These are phyloP conservation scores for Palythoa grandiflora DNA, from an alignment of 92 coral and sea anemone genomes.

Conservation along the genomic window DNA sequence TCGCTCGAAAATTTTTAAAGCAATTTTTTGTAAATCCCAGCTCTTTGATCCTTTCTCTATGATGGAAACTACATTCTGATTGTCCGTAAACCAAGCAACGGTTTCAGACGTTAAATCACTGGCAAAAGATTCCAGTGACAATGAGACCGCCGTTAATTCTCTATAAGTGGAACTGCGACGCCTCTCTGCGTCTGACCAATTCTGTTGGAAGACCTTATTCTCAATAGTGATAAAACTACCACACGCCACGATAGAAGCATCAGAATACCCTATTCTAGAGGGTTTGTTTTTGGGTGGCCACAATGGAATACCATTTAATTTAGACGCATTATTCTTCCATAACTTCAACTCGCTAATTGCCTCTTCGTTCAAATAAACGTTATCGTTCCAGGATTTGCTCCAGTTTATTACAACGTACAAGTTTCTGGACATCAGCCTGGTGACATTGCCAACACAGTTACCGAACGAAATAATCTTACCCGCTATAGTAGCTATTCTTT, in stretches of 20 bases:
- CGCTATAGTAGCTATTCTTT: slow-evolving; percentile 43
- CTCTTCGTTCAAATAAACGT: slow-evolving; percentile 17
- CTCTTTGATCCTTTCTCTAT: slow-evolving; percentile 39
- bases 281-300: slow-evolving; percentile 40
- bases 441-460: slow-evolving; percentile 60
- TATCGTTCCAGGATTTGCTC: slow-evolving; percentile 45
- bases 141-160: slow-evolving; percentile 10
- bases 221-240: slow-evolving; percentile 32
- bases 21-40: slow-evolving; percentile 13
- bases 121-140: slow-evolving; percentile 25
- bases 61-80: slow-evolving; percentile 45
- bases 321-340: slow-evolving; percentile 20
- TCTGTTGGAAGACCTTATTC: slow-evolving; percentile 25
- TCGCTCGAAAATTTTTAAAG: background rate
- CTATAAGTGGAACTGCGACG: background rate
- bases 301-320: slow-evolving; percentile 33
- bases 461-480: slow-evolving; percentile 56
- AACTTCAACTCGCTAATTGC: slow-evolving; percentile 40
- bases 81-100: slow-evolving; percentile 58
- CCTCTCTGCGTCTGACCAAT: slow-evolving; percentile 32
- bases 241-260: slow-evolving; percentile 30
- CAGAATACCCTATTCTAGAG: slow-evolving; percentile 51
- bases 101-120: slow-evolving; percentile 3
- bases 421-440: slow-evolving; percentile 70
- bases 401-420: slow-evolving; percentile 45